Percentiles rank a stretch among this genome's conserved stretches.
Conservation (phyloP, 2,113 vertebrate species). For the Percina caprodes region DNA sequence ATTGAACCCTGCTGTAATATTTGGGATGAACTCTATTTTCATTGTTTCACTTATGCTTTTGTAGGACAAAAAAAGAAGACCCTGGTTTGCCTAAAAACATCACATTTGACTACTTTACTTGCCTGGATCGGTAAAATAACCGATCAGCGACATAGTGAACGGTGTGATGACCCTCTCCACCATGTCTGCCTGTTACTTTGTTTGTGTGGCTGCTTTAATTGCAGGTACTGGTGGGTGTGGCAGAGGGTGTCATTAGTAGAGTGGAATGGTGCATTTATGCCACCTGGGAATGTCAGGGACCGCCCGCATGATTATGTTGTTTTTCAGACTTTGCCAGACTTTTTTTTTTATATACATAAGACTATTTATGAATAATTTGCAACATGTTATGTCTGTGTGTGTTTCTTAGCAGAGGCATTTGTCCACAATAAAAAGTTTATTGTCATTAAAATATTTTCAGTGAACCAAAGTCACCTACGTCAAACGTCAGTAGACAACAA, state of each 20-base stretch:
- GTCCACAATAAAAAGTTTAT: too few species aligned
- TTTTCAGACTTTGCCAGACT: too few species aligned
- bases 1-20: conserved; percentile 8
- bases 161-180: background rate
- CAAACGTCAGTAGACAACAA: too few species aligned
- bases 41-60: conserved; percentile 27
- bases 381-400: too few species aligned
- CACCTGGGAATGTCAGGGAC: too few species aligned
- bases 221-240: background rate
- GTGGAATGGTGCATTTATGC: too few species aligned
- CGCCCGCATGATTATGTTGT: too few species aligned
- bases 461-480: too few species aligned
- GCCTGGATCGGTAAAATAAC: background rate
- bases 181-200: background rate
- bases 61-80: background rate
- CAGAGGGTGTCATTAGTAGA: background rate
- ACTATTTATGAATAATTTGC: too few species aligned
- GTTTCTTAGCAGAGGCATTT: too few species aligned
- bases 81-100: background rate
- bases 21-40: conserved; percentile 7
- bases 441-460: too few species aligned
- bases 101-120: conserved; percentile 22
- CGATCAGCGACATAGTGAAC: background rate
- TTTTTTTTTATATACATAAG: too few species aligned
- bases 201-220: background rate